Evolutionary conservation across 2,113 vertebrate genomes (phyloP).

Genomic region (Dromaius novaehollandiae): DNA sequence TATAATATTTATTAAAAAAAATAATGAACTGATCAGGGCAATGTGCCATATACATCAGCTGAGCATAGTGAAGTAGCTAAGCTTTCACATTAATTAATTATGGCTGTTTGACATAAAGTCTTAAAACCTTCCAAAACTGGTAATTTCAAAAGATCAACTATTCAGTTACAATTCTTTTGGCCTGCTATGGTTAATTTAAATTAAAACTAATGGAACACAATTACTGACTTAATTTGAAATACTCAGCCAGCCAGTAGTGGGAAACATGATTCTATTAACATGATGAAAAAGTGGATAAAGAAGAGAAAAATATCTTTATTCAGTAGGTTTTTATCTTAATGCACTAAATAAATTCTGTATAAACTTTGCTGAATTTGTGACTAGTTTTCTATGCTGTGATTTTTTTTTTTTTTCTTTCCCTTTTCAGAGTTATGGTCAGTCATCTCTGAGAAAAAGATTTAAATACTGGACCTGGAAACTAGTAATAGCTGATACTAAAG

Average conservation of each 20-base stretch:
- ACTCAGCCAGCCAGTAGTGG: no score
- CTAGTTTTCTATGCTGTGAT: not conserved
- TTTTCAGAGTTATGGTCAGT: not conserved
- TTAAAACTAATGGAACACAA: not conserved
- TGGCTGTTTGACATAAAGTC: not conserved
- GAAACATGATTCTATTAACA: not conserved
- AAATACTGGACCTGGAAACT: not conserved
- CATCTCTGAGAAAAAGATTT: not conserved
- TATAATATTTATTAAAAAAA: not conserved
- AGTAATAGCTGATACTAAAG: not conserved
- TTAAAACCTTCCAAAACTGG: not conserved
- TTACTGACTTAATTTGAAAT: not conserved
- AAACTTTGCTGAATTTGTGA: not conserved
- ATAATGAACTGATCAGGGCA: not conserved
- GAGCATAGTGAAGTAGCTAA: not conserved
- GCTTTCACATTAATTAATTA: not conserved
- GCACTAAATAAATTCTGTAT: not conserved
- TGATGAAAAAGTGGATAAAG: not conserved
- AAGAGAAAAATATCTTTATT: not conserved
- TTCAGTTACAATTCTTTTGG: not conserved
- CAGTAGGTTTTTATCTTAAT: not conserved
- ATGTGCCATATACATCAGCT: not conserved
- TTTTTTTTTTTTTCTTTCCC: not conserved
- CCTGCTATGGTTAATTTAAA: not conserved
- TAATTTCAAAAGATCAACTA: not conserved